Conservation (phyloP, 2,113 vertebrate species). For the Pyrgilauda ruficollis region DNA sequence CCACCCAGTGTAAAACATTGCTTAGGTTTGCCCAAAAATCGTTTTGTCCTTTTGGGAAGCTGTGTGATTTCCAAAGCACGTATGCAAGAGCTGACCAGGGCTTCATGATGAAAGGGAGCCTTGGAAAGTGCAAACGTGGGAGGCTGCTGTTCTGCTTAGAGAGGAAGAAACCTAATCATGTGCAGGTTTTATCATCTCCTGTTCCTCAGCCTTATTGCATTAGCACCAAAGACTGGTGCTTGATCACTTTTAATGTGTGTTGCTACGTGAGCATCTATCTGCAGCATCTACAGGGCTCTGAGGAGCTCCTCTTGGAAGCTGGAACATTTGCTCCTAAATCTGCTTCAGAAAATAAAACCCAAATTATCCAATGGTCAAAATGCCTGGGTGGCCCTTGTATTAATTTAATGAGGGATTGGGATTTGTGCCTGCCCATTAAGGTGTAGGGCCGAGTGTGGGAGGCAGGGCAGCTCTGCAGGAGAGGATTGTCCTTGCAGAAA, state of each 20-base stretch:
- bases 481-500: neutral
- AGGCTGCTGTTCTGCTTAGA: neutral
- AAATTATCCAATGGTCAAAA: neutral
- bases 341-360: neutral
- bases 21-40: neutral
- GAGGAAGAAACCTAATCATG: neutral
- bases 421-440: neutral
- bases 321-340: neutral
- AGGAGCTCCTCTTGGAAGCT: neutral
- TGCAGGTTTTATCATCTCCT: neutral
- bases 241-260: neutral
- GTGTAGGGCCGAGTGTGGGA: neutral
- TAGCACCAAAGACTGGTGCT: neutral
- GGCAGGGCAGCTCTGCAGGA: neutral
- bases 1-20: neutral
- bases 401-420: neutral
- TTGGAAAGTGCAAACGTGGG: neutral
- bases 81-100: neutral
- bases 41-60: neutral
- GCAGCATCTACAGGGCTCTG: accelerated
- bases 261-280: neutral
- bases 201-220: neutral
- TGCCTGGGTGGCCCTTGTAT: neutral
- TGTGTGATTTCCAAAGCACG: accelerated
- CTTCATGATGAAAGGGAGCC: neutral